Evolutionary conservation across 2,113 vertebrate species (phyloP), one percentile per base, ranked within the genome.

Genomic region (Okapia johnstoni): DNA sequence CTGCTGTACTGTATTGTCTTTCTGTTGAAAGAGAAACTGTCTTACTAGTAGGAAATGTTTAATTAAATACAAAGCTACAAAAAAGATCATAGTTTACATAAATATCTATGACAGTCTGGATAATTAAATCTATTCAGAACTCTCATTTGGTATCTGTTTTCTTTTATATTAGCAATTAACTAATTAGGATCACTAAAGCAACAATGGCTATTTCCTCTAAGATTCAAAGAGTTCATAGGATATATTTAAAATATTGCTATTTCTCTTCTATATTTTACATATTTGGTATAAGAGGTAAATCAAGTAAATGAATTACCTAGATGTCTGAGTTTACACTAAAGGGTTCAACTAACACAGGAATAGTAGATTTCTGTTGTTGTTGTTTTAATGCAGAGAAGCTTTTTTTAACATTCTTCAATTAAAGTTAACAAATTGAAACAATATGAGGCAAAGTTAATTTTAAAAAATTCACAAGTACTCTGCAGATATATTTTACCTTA

Each of bases 241-340:
- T 2, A 95, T 96, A 98, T 91, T 98, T 98, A 98, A 98, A 98
- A 85, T 85, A 15, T 0, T 77, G 90, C 94, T 97, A 54, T 85
- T 96, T 91, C 89, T 97, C 93, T 28, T 85, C 96, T 86, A 97
- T 98, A 98, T 91, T 85, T 33, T 2, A 96, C 87, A 83, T 58
- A 98, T 25, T 79, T 96, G 43, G 36, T 28, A 66, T 57, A 98
- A 98, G 63, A 95, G 95, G 81, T 77, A 98, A 96, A 97, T 94
- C 94, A 96, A 96, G 5, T 0, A 96, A 79, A 54, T 97, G 90
- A 95, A 98, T 48, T 94, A 96, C 60, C 70, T 98, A 58, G 89
- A 95, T 98, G 96, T 93, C 85, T 96, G 85, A 94, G 61, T 88
- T 98, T 96, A 94, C 73, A 85, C 92, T 94, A 98, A 98, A 88